Percentiles rank a stretch among this genome's conserved stretches.
Evolutionary conservation across 1,140 invertebrate species (phyloP).

Genomic region (Drosophila teissieri): DNA sequence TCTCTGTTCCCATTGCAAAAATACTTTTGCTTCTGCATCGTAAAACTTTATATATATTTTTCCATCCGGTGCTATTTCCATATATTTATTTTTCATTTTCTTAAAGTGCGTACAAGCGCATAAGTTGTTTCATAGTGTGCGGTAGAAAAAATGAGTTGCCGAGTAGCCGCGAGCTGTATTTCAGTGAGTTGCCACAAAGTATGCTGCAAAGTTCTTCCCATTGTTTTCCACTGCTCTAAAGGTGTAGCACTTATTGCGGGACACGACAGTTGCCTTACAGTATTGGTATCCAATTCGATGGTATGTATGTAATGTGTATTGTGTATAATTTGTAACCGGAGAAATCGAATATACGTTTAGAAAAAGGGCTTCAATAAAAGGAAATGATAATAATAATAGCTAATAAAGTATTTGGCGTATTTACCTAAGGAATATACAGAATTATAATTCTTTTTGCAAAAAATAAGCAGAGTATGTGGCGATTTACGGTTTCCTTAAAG

Average conservation of each 20-base stretch:
- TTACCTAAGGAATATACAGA: not conserved
- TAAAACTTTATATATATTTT: constrained; percentile 38
- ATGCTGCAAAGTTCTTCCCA: constrained; percentile 45
- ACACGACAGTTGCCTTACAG: constrained; percentile 29
- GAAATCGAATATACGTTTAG: no score
- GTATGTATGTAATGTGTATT: no score
- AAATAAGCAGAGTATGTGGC: not conserved
- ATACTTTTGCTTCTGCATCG: constrained; percentile 10
- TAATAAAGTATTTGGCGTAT: no score
- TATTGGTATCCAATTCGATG: not conserved
- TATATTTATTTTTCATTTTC: constrained; percentile 6
- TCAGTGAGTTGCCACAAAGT: constrained; percentile 50
- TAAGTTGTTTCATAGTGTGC: not conserved
- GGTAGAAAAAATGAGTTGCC: constrained; percentile 22
- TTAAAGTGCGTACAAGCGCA: not conserved
- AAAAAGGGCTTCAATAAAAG: not conserved
- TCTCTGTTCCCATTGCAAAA: not conserved
- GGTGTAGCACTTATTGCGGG: not conserved
- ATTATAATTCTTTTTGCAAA: not conserved
- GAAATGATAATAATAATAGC: no score
- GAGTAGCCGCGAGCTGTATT: not conserved
- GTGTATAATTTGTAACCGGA: no score
- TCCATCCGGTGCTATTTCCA: not conserved
- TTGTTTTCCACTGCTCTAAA: not conserved
- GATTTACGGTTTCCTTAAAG: not conserved